These are phyloP conservation scores for Cetoscarus ocellatus DNA, from an alignment of 2,797 vertebrate species.

Conservation along the genomic window DNA sequence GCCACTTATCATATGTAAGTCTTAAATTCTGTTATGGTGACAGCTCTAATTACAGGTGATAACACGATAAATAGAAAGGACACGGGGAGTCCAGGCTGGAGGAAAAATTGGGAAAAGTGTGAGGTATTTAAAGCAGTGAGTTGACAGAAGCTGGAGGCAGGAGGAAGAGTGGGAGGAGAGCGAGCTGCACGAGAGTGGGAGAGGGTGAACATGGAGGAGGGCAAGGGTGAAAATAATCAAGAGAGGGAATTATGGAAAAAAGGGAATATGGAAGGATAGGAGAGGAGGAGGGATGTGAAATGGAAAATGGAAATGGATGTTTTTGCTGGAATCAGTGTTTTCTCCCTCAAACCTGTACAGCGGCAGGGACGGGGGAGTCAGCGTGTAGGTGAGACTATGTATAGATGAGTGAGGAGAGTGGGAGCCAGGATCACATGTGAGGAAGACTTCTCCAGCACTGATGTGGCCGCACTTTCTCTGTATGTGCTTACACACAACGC, in stretches of 20 bases:
- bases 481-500: background rate
- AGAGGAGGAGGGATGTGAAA: constrained; percentile 20
- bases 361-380: constrained; percentile 44
- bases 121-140: constrained; percentile 67
- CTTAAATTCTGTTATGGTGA: too few species aligned
- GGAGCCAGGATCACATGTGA: constrained; percentile 38
- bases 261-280: background rate
- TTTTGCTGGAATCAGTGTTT: constrained; percentile 39
- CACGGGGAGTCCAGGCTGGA: constrained; percentile 27
- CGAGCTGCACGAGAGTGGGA: constrained; percentile 65
- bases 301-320: constrained; percentile 34
- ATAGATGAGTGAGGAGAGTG: constrained; percentile 56
- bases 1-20: too few species aligned
- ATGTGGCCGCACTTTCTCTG: constrained; percentile 9
- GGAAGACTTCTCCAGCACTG: constrained; percentile 29
- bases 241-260: constrained; percentile 52
- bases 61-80: constrained; percentile 14
- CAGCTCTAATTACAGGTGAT: background rate
- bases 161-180: constrained; percentile 69
- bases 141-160: constrained; percentile 66
- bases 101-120: constrained; percentile 37
- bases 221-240: constrained; percentile 75
- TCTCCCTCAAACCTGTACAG: constrained; percentile 56
- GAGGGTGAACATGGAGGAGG: constrained; percentile 70
- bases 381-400: constrained; percentile 73